Base-by-base conservation (phyloP, 2,888 invertebrate species). In the Sceliomorpha sp. region DNA sequence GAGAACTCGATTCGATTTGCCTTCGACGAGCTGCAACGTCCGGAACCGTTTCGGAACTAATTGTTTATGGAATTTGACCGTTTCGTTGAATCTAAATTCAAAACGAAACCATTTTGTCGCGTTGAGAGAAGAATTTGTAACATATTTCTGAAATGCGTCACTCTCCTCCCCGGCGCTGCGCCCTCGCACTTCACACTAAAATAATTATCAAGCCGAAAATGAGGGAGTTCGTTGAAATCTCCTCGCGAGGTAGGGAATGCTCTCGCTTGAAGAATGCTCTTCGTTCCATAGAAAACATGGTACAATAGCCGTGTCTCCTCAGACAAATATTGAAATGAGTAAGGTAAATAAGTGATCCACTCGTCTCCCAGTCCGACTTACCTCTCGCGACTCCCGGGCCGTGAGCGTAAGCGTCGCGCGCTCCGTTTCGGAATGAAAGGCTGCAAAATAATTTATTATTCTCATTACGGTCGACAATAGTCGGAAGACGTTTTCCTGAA, bases 381-480 rank as follows among this genome's bases (percentile, higher is more conserved):
- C 20, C 20, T n/a, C 2, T 20, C 20, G 20, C 20, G 20, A 20
- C 20, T n/a, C n/a, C n/a, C 20, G 5, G 20, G 3, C 5, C 20
- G 20, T n/a, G 20, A 20, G 5, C 20, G 20, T 20, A 20, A 20
- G 24, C 42, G 36, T 26, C 10, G 31, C 10, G 31, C 10, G 27
- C 34, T 34, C 31, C 8, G n/a, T n/a, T 34, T 36, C 20, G 20
- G 9, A 31, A 9, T 12, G 12, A 34, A 45, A 44, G 36, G 56
- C 45, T 51, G 32, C 58, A 51, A 63, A 63, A 69, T 69, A 69
- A 69, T 69, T 45, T 51, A 69, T 63, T 63, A 58, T 58, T 69
- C 58, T 69, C 69, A 60, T 63, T 69, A 69, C 27, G 47, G 32
- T 26, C 48, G 40, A 58, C 69, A 68, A 62, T 58, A 40, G 48